phyloP scores from a whole-genome alignment of 2,113 vertebrate species.

The Lycaon pictus region DNA sequence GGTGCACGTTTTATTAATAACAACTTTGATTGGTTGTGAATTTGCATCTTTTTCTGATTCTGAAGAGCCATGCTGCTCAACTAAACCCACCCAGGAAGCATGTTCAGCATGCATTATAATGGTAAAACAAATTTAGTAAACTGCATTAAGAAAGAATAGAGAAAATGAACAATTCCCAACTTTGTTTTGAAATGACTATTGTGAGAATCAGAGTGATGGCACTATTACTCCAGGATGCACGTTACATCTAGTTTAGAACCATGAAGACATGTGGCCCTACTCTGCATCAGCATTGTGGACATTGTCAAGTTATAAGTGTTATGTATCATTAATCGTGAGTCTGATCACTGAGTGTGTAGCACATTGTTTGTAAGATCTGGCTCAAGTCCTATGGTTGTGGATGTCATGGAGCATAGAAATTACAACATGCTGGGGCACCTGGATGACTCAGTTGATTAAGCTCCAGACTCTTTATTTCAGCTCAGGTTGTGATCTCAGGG shows the following conservation, averaged over 20 bases:
- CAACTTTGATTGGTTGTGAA: neutral
- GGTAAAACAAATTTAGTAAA: neutral
- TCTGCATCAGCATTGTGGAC: neutral
- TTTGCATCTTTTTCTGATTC: slow-evolving; percentile 51
- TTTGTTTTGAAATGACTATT: neutral
- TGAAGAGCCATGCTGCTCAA: neutral
- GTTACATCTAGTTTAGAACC: neutral
- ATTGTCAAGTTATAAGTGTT: neutral
- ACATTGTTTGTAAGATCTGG: neutral
- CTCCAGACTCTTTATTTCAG: neutral
- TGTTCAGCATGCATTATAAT: neutral
- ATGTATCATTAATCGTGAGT: neutral
- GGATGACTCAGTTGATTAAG: neutral
- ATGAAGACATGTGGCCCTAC: fast-evolving
- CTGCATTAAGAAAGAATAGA: neutral
- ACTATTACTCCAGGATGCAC: neutral
- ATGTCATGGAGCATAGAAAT: neutral
- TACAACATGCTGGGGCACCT: neutral
- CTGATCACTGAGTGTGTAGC: neutral
- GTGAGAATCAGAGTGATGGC: neutral
- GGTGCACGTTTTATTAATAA: slow-evolving; percentile 27
- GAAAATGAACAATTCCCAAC: neutral
- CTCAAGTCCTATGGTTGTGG: neutral
- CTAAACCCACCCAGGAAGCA: slow-evolving; percentile 1
- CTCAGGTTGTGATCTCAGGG: neutral